Evolutionary conservation across 1,140 invertebrate genomes (phyloP).

Genomic region (Nasonia longicornis): DNA sequence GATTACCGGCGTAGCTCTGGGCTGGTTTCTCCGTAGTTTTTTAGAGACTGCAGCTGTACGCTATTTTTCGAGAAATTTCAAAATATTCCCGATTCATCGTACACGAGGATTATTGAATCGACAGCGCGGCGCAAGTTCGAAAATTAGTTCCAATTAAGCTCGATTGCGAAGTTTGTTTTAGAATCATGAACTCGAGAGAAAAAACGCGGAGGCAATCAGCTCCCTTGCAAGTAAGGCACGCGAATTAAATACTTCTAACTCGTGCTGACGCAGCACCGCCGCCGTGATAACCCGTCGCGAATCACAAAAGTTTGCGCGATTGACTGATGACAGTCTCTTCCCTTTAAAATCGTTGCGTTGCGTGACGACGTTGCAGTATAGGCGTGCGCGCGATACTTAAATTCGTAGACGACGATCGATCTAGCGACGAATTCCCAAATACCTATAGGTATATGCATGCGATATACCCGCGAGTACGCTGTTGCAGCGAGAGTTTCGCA

Average conservation of each 20-base stretch:
- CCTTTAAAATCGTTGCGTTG: conserved; percentile 26
- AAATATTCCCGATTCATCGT: too few relatives aligned
- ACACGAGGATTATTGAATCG: background rate
- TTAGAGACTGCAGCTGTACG: too few relatives aligned
- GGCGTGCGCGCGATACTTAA: too few relatives aligned
- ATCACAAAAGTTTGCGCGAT: background rate
- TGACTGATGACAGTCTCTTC: conserved; percentile 32
- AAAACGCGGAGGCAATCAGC: background rate
- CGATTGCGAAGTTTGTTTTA: conserved; percentile 41
- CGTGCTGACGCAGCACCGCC: background rate
- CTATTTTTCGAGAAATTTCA: too few relatives aligned
- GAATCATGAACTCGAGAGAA: conserved; percentile 24
- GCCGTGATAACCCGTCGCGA: background rate
- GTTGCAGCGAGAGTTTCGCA: too few relatives aligned
- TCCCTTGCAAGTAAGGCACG: background rate
- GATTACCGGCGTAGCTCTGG: too few relatives aligned
- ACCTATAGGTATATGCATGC: too few relatives aligned
- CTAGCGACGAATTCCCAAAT: too few relatives aligned
- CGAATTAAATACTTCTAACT: conserved; percentile 19
- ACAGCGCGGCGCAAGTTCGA: background rate
- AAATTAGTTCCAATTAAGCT: conserved; percentile 31
- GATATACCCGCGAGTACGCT: too few relatives aligned
- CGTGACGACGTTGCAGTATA: too few relatives aligned
- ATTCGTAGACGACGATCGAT: too few relatives aligned
- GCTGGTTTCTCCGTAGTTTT: too few relatives aligned